Evolutionary conservation across 2,888 invertebrate species (phyloP).

Genomic region (Coleophora flavipennella): DNA sequence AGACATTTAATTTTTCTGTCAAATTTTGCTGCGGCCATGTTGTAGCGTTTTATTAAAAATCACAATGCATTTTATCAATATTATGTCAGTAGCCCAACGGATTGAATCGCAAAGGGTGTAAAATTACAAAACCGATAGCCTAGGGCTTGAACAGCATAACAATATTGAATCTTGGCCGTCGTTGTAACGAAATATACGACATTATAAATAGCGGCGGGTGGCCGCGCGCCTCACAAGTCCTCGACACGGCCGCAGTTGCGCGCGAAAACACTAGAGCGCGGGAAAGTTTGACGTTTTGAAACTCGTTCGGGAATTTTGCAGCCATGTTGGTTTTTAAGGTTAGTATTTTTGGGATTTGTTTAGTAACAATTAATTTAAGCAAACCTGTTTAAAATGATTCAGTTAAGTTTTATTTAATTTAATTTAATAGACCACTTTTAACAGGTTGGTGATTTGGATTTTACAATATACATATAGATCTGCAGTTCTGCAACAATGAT

Average conservation of each 20-base stretch:
- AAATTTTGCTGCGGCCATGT: no score
- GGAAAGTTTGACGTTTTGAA: conserved; percentile 49
- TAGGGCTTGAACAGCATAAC: conserved; percentile 58
- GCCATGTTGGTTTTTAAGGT: conserved; percentile 65
- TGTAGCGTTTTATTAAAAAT: no score
- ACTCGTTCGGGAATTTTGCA: conserved; percentile 24
- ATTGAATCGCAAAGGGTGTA: conserved; percentile 33
- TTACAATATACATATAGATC: no score
- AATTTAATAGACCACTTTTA: no score
- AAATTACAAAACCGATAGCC: conserved; percentile 44
- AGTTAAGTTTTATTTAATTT: no score
- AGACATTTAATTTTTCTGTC: no score
- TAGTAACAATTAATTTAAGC: no score
- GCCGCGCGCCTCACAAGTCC: conserved; percentile 36
- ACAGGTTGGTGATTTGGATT: no score
- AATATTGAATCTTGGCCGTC: conserved; percentile 40
- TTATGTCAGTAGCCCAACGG: background rate
- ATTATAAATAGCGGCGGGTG: conserved; percentile 62
- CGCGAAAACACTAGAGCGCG: conserved; percentile 32
- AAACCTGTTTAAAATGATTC: no score
- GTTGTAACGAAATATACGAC: conserved; percentile 53
- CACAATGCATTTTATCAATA: conserved; percentile 1
- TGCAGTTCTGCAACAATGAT: no score
- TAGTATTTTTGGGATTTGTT: conserved; percentile 22
- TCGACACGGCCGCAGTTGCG: conserved; percentile 37